A percentile compares a stretch with the other conserved stretches of the same genome.
phyloP scores from a whole-genome alignment of 2,888 invertebrate species.

The Callosobruchus maculatus region DNA sequence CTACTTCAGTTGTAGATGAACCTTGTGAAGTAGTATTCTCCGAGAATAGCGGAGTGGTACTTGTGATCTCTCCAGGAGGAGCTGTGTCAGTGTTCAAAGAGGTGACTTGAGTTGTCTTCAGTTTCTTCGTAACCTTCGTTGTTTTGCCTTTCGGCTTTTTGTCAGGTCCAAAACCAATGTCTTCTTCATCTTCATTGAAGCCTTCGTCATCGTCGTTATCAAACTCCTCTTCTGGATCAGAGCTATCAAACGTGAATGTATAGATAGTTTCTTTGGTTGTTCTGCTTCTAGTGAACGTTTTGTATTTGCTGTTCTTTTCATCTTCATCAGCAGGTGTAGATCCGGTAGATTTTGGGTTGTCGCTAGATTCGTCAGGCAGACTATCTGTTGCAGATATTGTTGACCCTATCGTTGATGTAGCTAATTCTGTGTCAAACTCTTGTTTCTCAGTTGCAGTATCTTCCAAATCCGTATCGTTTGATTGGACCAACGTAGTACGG shows the following conservation, averaged over 20 bases:
- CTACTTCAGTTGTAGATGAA: background rate
- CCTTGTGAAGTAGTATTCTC: conserved; percentile 2
- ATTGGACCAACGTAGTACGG: background rate
- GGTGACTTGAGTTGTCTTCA: background rate
- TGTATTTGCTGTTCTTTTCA: background rate
- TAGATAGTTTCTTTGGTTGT: background rate
- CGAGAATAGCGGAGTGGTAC: conserved; percentile 6
- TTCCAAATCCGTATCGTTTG: background rate
- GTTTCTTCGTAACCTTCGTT: background rate
- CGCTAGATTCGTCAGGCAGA: background rate
- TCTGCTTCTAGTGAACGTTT: background rate
- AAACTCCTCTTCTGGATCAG: background rate
- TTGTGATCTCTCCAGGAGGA: conserved; percentile 1
- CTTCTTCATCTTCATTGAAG: background rate
- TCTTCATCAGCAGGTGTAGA: background rate
- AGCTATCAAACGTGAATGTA: background rate
- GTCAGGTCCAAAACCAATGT: conserved; percentile 6
- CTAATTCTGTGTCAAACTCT: background rate
- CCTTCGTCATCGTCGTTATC: conserved; percentile 1
- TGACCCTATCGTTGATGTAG: background rate
- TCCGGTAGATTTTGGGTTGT: background rate
- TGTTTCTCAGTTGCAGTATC: background rate
- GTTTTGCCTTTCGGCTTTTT: background rate
- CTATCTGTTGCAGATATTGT: background rate
- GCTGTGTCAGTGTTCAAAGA: background rate